Conservation (phyloP, 1,140 invertebrate genomes). For the Bombus pascuorum region DNA sequence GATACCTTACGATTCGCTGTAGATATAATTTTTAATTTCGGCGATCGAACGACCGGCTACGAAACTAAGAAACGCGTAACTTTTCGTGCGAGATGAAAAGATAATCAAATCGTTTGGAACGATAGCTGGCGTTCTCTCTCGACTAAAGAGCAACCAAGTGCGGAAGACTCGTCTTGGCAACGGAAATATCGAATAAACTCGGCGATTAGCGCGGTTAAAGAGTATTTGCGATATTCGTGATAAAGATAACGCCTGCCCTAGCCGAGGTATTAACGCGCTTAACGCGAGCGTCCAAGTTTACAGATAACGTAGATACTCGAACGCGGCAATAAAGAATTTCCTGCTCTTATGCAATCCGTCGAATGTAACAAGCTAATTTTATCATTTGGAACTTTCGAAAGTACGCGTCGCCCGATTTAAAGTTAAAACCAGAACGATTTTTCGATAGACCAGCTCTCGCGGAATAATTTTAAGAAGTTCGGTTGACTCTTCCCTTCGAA, state of each 20-base stretch:
- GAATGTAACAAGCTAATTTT: too few relatives aligned
- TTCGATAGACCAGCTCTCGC: too few relatives aligned
- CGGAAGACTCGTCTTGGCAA: background rate
- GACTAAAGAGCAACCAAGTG: background rate
- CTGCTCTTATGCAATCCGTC: background rate
- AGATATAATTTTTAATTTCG: too few relatives aligned
- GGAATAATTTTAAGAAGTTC: too few relatives aligned
- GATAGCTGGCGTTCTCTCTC: too few relatives aligned
- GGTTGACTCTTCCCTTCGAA: too few relatives aligned
- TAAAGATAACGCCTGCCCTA: background rate
- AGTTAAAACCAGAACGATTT: too few relatives aligned
- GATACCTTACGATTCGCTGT: accelerated
- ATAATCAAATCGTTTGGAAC: background rate
- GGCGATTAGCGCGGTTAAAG: background rate
- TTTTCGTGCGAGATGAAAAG: too few relatives aligned
- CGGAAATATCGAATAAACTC: background rate
- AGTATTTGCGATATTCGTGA: background rate
- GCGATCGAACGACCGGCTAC: accelerated
- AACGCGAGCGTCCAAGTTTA: background rate
- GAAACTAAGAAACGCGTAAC: too few relatives aligned
- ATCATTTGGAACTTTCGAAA: too few relatives aligned
- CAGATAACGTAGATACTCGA: background rate
- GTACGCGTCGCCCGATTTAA: too few relatives aligned
- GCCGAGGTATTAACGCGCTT: background rate
- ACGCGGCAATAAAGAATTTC: background rate